These are phyloP conservation scores for Nibea albiflora DNA, from an alignment of 2,113 vertebrate genomes.

Conservation along the genomic window DNA sequence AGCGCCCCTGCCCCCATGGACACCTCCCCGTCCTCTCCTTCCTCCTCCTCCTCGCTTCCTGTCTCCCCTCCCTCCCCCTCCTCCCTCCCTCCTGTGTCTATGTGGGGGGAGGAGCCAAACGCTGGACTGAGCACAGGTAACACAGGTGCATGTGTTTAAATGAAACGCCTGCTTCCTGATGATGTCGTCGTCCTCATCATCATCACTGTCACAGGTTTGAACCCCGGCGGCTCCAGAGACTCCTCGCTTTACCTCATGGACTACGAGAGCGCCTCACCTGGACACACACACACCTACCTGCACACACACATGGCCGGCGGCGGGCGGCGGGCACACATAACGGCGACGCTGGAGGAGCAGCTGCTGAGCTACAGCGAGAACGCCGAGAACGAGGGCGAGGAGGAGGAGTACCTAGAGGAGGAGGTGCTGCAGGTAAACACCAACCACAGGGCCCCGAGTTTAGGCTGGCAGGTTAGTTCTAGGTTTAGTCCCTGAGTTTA, in stretches of 20 bases:
- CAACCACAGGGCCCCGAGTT: too few species aligned
- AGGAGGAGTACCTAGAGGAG: slow-evolving; percentile 77
- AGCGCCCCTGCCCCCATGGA: slow-evolving; percentile 84
- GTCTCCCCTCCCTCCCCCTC: slow-evolving; percentile 76
- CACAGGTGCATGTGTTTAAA: not conserved
- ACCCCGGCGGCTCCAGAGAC: slow-evolving; percentile 26
- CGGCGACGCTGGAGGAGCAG: slow-evolving; percentile 71
- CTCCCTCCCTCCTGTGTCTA: slow-evolving; percentile 49
- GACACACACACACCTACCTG: not conserved
- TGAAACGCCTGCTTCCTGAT: not conserved
- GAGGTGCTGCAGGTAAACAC: slow-evolving; percentile 86
- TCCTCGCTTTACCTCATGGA: slow-evolving; percentile 82
- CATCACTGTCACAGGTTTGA: slow-evolving; percentile 32
- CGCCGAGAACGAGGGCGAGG: slow-evolving; percentile 81
- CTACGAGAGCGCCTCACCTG: slow-evolving; percentile 69
- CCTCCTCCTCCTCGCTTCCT: slow-evolving; percentile 72
- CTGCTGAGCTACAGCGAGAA: slow-evolving; percentile 83
- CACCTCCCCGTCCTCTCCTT: slow-evolving; percentile 84
- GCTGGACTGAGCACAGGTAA: slow-evolving; percentile 49
- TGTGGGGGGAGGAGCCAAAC: slow-evolving; percentile 63
- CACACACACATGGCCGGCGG: not conserved
- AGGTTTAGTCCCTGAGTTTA: not conserved
- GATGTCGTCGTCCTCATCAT: not conserved
- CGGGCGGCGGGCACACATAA: not conserved
- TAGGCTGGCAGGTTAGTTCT: too few species aligned